Evolutionary conservation across 2,888 invertebrate genomes (phyloP).

Genomic region (Tridacna crocea): DNA sequence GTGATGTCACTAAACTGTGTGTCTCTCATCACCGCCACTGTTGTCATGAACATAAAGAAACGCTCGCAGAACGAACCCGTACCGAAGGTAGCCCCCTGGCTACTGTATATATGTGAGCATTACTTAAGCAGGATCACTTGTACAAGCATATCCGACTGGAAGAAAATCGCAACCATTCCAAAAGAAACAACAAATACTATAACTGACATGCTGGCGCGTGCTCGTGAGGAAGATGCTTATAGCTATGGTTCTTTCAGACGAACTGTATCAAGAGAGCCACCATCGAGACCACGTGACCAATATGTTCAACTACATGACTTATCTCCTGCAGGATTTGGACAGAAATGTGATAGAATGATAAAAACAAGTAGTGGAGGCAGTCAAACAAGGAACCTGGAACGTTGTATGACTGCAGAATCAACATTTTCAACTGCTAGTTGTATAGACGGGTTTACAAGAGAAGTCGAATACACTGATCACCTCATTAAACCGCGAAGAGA

Average conservation of each 20-base stretch:
- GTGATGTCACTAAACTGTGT: constrained; percentile 84
- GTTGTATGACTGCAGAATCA: constrained; percentile 42
- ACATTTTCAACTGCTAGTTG: constrained; percentile 27
- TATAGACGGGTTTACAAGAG: not conserved
- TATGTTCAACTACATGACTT: constrained; percentile 23
- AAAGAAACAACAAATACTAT: constrained; percentile 19
- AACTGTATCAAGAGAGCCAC: not conserved
- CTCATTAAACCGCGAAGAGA: constrained; percentile 14
- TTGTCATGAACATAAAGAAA: constrained; percentile 83
- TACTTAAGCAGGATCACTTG: constrained; percentile 76
- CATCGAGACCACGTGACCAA: constrained; percentile 20
- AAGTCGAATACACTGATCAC: constrained; percentile 27
- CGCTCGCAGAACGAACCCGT: constrained; percentile 76
- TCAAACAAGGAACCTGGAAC: not conserved
- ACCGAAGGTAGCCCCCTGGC: constrained; percentile 75
- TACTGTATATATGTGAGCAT: constrained; percentile 75
- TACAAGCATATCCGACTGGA: constrained; percentile 64
- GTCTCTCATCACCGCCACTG: constrained; percentile 82
- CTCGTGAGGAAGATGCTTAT: constrained; percentile 9
- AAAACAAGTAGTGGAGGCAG: not conserved
- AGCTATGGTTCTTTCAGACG: constrained; percentile 15
- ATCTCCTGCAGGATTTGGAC: not conserved
- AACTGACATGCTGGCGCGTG: not conserved
- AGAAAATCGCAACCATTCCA: constrained; percentile 43
- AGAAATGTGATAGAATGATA: not conserved